Percentiles rank a stretch among this genome's conserved stretches.
These are phyloP conservation scores for Saccopteryx bilineata DNA, from an alignment of 2,113 vertebrate species.

Conservation along the genomic window DNA sequence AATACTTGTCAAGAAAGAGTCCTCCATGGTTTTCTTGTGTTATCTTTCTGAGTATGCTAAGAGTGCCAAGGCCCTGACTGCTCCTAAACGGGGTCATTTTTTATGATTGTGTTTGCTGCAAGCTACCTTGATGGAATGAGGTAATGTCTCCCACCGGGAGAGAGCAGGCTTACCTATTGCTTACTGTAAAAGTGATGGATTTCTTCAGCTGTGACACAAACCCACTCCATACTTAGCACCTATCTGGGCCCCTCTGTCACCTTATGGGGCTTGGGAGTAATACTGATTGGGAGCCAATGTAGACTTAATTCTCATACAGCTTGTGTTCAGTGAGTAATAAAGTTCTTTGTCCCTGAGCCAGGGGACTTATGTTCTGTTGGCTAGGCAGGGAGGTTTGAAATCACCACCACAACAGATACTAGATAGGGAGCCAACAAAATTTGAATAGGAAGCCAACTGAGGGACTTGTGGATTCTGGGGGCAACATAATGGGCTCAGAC, in stretches of 20 bases:
- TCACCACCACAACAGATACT: neutral
- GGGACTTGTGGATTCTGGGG: neutral
- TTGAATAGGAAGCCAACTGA: neutral
- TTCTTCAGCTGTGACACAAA: neutral
- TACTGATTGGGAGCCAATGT: neutral
- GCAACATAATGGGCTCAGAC: neutral
- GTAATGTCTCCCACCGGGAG: neutral
- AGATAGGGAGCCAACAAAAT: neutral
- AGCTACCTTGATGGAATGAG: neutral
- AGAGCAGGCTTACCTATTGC: neutral
- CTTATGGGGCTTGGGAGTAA: neutral
- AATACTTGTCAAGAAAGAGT: neutral
- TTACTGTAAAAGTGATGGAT: neutral
- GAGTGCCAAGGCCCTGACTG: neutral
- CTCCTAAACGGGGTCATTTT: neutral
- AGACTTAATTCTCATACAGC: neutral
- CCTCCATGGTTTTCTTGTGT: neutral
- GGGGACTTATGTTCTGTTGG: neutral
- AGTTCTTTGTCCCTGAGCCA: neutral
- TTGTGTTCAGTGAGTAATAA: neutral
- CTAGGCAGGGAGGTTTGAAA: neutral
- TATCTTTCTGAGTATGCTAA: neutral
- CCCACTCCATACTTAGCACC: neutral
- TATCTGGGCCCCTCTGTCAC: neutral
- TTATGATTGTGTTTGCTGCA: constrained; percentile 7